Base-by-base conservation (phyloP, 2,113 vertebrate species). In the Periophthalmodon schlosseri region DNA sequence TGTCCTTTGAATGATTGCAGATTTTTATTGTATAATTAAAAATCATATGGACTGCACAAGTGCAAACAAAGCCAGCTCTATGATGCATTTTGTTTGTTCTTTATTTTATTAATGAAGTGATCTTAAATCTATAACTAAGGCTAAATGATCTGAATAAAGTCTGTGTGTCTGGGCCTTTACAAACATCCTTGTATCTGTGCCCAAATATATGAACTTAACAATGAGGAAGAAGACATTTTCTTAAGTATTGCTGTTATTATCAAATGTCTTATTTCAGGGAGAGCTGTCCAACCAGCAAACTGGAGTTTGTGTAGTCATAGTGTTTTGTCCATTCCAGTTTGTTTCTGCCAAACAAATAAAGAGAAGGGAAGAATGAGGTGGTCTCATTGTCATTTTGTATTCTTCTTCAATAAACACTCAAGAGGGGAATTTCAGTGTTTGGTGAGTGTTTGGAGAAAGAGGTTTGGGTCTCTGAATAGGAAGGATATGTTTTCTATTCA, bases 291-390 rank as follows among this genome's bases (percentile, higher is more conserved):
- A 13, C 44, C 44, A 28, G 66, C 15, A 24, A 68, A 68, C 66
- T 68, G 66, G 66, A 49, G 78, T 70, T 72, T 79, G 78, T 73
- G 4, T 61, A 80, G 77, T 84, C 73, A 15, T 72, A 69, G 77
- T 68, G 54, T 77, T 24, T 73, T 66, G n/a, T 88, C 73, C 84
- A 28, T 84, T 83, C 65, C 73, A 67, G 74, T 80, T 70, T 83
- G 77, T 91, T 89, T 93, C 79, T 92, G 84, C 86, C 90, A 84
- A 91, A 92, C 70, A 80, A 93, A 93, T 91, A 93, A 93, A 92
- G 79, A 83, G 66, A 78, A 82, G 50, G 80, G 77, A 72, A 77
- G 57, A 24, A 44, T 0, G 21, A 20, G 14, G 33, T 50, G 73
- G 68, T 69, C 47, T 85, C 13, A 44, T 50, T 82, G 73, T 56